A percentile compares a stretch with the other conserved stretches of the same genome.
phyloP scores from a whole-genome alignment of 2,113 vertebrate species.

The Grammomys dolichurus region DNA sequence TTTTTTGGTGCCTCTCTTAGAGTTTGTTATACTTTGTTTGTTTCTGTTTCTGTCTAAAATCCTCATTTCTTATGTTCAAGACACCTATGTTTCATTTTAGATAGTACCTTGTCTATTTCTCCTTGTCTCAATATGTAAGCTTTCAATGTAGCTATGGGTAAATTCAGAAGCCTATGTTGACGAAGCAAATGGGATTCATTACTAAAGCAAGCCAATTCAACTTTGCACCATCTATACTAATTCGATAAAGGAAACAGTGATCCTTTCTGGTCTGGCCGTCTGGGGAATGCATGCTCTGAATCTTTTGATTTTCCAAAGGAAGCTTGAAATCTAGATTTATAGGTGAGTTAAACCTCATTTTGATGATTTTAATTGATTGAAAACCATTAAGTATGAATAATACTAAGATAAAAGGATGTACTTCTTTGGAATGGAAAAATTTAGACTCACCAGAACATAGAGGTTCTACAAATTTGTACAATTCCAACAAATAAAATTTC shows the following conservation, averaged over 20 bases:
- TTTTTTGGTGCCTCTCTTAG: background rate
- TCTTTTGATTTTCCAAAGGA: background rate
- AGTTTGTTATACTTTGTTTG: background rate
- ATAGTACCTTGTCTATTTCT: background rate
- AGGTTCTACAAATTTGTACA: slow-evolving; percentile 18
- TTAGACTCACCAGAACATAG: background rate
- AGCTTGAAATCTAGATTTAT: background rate
- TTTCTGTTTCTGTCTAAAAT: background rate
- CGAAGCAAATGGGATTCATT: background rate
- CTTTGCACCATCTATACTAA: background rate
- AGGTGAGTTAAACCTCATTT: background rate
- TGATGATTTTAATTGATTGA: background rate
- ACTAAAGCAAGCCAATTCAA: background rate
- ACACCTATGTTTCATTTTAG: background rate
- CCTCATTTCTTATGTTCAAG: background rate
- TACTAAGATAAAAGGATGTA: background rate
- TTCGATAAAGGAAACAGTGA: background rate
- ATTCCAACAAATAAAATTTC: slow-evolving; percentile 24
- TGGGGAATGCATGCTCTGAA: background rate
- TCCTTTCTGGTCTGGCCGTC: background rate
- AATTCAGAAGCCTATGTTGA: background rate
- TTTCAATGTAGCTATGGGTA: background rate
- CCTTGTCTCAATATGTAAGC: background rate
- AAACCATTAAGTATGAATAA: background rate
- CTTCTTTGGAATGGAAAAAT: slow-evolving; percentile 6